Conservation (phyloP, 1,140 invertebrate genomes). For the Apocrypta bakeri region DNA sequence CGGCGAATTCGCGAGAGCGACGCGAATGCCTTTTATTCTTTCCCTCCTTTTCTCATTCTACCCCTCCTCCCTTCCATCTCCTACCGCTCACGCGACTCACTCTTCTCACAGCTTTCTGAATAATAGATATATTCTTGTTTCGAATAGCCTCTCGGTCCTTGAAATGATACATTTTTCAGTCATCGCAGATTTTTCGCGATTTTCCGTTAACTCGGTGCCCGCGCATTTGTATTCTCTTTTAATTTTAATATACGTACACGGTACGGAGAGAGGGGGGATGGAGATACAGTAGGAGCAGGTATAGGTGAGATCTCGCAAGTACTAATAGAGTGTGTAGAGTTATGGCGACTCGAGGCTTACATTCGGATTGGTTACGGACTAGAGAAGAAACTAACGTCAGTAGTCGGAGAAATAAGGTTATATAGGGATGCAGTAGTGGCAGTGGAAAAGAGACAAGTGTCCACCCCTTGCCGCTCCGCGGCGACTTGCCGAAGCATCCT, state of each 20-base stretch:
- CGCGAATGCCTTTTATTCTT: slow-evolving; percentile 50
- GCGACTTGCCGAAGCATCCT: slow-evolving; percentile 63
- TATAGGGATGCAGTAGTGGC: neutral
- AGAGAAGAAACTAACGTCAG: neutral
- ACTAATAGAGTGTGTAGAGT: neutral
- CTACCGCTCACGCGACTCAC: neutral
- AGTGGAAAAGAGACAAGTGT: slow-evolving; percentile 11
- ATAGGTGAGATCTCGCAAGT: neutral
- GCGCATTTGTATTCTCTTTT: slow-evolving; percentile 8
- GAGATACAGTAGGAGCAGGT: neutral
- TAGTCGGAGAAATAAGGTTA: too few species aligned
- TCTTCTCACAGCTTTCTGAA: slow-evolving; percentile 34
- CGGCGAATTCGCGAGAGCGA: slow-evolving; percentile 43
- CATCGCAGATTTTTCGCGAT: neutral
- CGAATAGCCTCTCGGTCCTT: slow-evolving; percentile 8
- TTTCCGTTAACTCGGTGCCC: neutral
- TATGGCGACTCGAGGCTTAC: neutral
- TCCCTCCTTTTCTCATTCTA: slow-evolving; percentile 39
- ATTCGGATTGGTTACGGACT: neutral
- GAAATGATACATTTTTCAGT: slow-evolving; percentile 24
- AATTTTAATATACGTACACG: neutral
- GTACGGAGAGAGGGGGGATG: neutral
- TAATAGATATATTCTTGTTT: slow-evolving; percentile 47
- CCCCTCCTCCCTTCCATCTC: neutral
- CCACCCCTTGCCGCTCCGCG: slow-evolving; percentile 64